Evolutionary conservation across 1,140 invertebrate species (phyloP).

Genomic region (Pseudoatta argentina): DNA sequence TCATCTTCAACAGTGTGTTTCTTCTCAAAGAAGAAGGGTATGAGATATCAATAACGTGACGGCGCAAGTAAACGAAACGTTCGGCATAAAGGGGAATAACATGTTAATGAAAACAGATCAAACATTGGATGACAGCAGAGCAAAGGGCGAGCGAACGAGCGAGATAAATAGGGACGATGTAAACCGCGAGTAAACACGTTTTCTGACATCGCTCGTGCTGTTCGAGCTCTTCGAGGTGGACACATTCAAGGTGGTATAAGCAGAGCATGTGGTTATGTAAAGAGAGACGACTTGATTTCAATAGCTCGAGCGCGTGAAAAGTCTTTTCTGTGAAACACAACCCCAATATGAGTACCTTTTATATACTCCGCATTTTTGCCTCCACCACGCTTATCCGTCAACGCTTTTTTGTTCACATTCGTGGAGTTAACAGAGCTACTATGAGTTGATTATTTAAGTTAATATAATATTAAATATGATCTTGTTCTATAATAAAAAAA

Average conservation of each 20-base stretch:
- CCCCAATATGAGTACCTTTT: constrained; percentile 13
- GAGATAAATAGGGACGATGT: background rate
- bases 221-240: constrained; percentile 16
- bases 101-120: constrained; percentile 49
- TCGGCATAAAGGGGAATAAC: constrained; percentile 23
- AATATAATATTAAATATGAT: background rate
- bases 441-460: constrained; percentile 18
- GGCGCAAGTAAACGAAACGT: background rate
- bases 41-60: constrained; percentile 9
- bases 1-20: background rate
- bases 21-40: background rate
- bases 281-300: constrained; percentile 30
- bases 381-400: constrained; percentile 17
- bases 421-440: background rate
- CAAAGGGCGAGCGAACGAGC: background rate
- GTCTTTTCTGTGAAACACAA: constrained; percentile 30
- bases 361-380: constrained; percentile 33
- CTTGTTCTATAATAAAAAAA: background rate
- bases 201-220: constrained; percentile 4
- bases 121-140: constrained; percentile 19
- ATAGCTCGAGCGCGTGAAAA: constrained; percentile 7
- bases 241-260: background rate
- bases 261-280: background rate
- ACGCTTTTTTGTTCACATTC: background rate
- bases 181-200: constrained; percentile 48